phyloP scores from a whole-genome alignment of 2,797 vertebrate species.

The Sciurus vulgaris region DNA sequence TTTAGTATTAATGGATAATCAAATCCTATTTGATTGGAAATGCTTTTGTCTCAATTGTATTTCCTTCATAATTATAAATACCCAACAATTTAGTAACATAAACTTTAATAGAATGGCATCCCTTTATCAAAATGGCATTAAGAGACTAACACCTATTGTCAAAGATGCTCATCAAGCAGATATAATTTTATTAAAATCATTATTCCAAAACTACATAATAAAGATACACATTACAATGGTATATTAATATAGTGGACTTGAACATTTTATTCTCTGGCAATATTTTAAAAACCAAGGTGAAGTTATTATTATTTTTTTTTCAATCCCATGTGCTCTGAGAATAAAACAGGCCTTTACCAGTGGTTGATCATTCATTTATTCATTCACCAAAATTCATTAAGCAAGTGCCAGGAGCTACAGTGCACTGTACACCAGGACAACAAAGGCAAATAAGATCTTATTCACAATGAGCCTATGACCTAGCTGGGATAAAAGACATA shows the following conservation, averaged over 20 bases:
- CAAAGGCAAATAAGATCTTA: not conserved
- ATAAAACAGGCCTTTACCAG: not conserved
- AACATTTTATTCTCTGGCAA: conserved; percentile 33
- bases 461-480: not conserved
- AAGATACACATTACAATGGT: not conserved
- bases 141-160: conserved; percentile 41
- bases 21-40: conserved; percentile 82
- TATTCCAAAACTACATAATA: not conserved
- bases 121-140: conserved; percentile 8
- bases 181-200: conserved; percentile 47
- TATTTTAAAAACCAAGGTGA: not conserved
- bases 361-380: conserved; percentile 19
- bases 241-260: not conserved
- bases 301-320: conserved; percentile 3
- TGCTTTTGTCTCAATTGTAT: conserved; percentile 74
- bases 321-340: not conserved
- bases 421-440: not conserved
- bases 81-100: conserved; percentile 69
- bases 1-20: conserved; percentile 85
- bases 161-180: not conserved
- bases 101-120: conserved; percentile 20
- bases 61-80: conserved; percentile 80
- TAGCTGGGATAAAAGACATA: conserved; percentile 26
- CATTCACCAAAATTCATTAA: not conserved
- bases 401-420: not conserved